These are phyloP conservation scores for Dascyllus trimaculatus DNA, from an alignment of 2,113 vertebrate species.

Conservation along the genomic window DNA sequence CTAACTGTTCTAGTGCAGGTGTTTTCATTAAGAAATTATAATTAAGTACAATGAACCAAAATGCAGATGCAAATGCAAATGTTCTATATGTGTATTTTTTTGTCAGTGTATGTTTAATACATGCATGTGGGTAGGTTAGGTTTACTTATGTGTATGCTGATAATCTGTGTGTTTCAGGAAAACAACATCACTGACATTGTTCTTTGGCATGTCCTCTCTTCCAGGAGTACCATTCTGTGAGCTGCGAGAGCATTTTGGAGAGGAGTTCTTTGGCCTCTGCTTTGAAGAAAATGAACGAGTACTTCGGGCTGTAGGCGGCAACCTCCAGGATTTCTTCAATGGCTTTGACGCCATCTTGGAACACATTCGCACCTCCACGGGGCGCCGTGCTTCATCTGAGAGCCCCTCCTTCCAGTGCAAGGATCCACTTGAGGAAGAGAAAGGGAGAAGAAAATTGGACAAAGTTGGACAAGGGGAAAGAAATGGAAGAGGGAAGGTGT, in stretches of 20 bases:
- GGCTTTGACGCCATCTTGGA: constrained; percentile 98
- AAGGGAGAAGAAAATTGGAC: constrained; percentile 79
- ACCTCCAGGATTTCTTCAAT: constrained; percentile 98
- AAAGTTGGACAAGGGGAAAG: constrained; percentile 52
- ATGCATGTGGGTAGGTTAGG: not conserved
- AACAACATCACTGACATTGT: not conserved
- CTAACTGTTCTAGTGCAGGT: no score
- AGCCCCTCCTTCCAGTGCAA: constrained; percentile 98
- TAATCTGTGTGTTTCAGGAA: constrained; percentile 9
- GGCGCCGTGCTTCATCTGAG: constrained; percentile 92
- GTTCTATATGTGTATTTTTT: not conserved
- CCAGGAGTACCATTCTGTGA: constrained; percentile 94
- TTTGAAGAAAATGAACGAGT: constrained; percentile 98
- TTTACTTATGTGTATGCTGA: not conserved
- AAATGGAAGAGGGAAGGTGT: constrained; percentile 83
- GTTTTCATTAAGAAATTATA: no score
- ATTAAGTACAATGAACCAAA: not conserved
- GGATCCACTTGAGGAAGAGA: constrained; percentile 87
- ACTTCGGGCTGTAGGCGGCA: constrained; percentile 94
- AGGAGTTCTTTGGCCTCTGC: constrained; percentile 96
- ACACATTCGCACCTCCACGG: constrained; percentile 96
- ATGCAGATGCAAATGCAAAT: no score
- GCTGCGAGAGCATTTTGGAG: constrained; percentile 94
- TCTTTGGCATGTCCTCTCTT: constrained; percentile 20
- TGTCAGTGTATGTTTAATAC: not conserved